Evolutionary conservation across 2,888 invertebrate genomes (phyloP), one percentile per base, ranked within the genome.

Genomic region (Anthrax anthrax): DNA sequence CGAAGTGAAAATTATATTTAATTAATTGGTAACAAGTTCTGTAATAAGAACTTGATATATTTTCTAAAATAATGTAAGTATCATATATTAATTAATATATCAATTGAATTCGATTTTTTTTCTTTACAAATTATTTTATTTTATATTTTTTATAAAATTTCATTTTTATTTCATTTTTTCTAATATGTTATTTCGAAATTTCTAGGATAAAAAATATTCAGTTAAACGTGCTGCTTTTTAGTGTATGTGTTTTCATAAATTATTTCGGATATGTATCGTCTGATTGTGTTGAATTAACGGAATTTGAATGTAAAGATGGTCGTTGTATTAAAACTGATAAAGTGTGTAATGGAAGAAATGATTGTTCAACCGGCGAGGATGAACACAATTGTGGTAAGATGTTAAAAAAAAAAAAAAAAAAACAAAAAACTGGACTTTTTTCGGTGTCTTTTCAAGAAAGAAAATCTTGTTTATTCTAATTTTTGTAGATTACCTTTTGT

Each of bases 251-350:
- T 18, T 38, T 8, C 8, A 8, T 23, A 23, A 23, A n/a, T n/a
- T n/a, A n/a, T n/a, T n/a, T n/a, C n/a, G n/a, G n/a, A n/a, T n/a
- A 12, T 32, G 9, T 3, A 32, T 36, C 18, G 2, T 37, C 18
- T 16, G 42, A 43, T 18, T 76, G 75, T 54, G 67, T 59, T 14
- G 64, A 71, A 43, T 60, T 65, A 17, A 61, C 67, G 19, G 65
- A 71, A 50, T 78, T 72, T 56, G 62, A 72, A 19, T 80, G 80
- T 52, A 57, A 61, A 17, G 67, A 76, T 58, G 63, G 62, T 48
- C 58, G 56, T 43, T 67, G 67, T 55, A 64, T 69, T 54, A 53
- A 58, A 51, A 52, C 51, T 45, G 55, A 59, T 49, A 62, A 61
- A 55, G 60, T 65, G 51, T 67, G 67, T 50, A 60, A 67, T 56